Evolutionary conservation across 2,888 invertebrate species (phyloP), one percentile per base, ranked within the genome.

Genomic region (Epinotia bilunana): DNA sequence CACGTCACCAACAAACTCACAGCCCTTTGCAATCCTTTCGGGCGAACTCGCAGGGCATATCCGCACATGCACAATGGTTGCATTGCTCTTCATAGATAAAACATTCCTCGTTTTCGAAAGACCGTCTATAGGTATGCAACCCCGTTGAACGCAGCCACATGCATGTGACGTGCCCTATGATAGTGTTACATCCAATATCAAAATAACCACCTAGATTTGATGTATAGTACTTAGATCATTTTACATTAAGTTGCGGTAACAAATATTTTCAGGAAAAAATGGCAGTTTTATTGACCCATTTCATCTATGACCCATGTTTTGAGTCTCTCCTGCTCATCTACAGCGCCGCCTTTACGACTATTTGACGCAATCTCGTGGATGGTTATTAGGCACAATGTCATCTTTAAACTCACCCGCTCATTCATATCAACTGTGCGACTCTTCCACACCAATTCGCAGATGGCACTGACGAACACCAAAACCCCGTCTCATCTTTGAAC

Each of bases 371-470:
- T 1, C 2, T 20, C 20, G 20, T 2, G 2, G 20, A 20, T 20
- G 20, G 20, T 2, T 1, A 20, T 20, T 1, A 20, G 1, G 20
- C 20, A 20, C 20, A 20, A 2, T 20, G 20, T 20, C 20, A 20
- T 20, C 20, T 20, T 20, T 20, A 20, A 20, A 20, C 20, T 20
- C 20, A 20, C 20, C 2, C 20, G 95, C 91, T 98, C 98, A 89
- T 98, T 98, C 72, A 97, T 97, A 62, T 98, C 98, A 69, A 98
- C 97, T 92, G 98, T 98, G 85, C 98, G 95, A 61, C 98, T 97
- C 91, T 98, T 99, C 98, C 98, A 98, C 20, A 98, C 97, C 97
- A 99, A 99, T 90, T 99, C 99, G 87, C 98, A 97, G 76, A 99
- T 97, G 18, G 99, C 98, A 81, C 98, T 97, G 78, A 98, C 97